These are phyloP conservation scores for Diaperis boleti DNA, from an alignment of 2,888 invertebrate species.

Conservation along the genomic window DNA sequence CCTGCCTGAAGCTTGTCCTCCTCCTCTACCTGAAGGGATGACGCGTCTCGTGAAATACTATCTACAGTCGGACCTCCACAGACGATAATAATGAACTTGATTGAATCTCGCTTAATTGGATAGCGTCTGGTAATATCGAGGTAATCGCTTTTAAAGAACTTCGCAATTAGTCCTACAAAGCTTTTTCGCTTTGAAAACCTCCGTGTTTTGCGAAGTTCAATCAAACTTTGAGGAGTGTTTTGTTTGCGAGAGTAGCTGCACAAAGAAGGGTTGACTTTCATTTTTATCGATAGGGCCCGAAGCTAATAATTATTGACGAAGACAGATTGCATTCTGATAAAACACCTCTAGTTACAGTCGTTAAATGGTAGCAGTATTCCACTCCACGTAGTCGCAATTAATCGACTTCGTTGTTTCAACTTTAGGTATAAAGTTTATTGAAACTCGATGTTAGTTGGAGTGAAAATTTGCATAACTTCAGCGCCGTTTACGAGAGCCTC, in stretches of 20 bases:
- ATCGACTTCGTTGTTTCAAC: conserved; percentile 28
- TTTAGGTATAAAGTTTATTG: conserved; percentile 32
- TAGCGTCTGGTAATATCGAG: no score
- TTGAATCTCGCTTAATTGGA: no score
- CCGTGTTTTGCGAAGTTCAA: conserved; percentile 36
- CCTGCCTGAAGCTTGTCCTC: conserved; percentile 15
- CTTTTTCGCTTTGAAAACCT: conserved; percentile 29
- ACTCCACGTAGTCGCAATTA: conserved; percentile 30
- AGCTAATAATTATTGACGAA: conserved; percentile 20
- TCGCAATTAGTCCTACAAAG: no score
- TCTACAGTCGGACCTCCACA: no score
- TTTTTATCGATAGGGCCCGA: conserved; percentile 34
- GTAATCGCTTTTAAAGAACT: no score
- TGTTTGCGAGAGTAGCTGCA: conserved; percentile 33
- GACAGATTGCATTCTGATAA: conserved; percentile 23
- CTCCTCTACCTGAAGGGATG: conserved; percentile 17
- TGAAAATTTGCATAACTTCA: conserved; percentile 31
- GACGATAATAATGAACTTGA: no score
- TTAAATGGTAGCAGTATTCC: conserved; percentile 23
- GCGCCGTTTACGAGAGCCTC: conserved; percentile 19
- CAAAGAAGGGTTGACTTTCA: conserved; percentile 35
- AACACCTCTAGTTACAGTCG: conserved; percentile 24
- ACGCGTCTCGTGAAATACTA: conserved; percentile 33
- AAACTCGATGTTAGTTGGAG: conserved; percentile 23
- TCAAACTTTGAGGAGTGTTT: conserved; percentile 34